Evolutionary conservation across 2,888 invertebrate species (phyloP), one percentile per base, ranked within the genome.

Genomic region (Cosmia pyralina): DNA sequence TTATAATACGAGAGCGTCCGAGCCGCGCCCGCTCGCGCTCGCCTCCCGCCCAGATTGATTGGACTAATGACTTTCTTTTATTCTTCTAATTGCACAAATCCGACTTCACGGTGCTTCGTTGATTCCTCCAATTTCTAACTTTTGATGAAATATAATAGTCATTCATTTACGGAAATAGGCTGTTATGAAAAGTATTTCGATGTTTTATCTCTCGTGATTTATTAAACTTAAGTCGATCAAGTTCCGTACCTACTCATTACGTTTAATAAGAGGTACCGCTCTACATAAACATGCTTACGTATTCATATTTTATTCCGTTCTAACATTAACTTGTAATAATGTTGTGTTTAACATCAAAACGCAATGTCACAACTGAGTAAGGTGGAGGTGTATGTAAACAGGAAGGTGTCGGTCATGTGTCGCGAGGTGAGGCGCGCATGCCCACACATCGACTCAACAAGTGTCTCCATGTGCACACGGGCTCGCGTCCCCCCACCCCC

Each of bases 41-140:
- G 52, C 77, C 77, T 67, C 76, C 84, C 88, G 83, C 75, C 85
- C 85, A 85, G 88, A 94, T 93, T 95, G 93, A 96, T 95, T 94
- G 92, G 91, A 92, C 93, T 95, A 95, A 95, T 94, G 94, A 94
- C 92, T 93, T 91, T 92, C 93, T 92, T 93, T 94, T 93, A 94
- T 93, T 93, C 91, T 91, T 90, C 91, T 94, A 95, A 95, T 95
- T 95, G 93, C 92, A 89, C 90, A 92, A 93, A 93, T 93, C 93
- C 90, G 91, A 93, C 93, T 93, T 88, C 91, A 90, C 90, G 90
- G 90, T 89, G 87, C 88, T 88, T 86, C 88, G 84, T 80, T 90
- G 90, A 91, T 92, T 86, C 81, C 82, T 84, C 83, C 74, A 86
- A 86, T 86, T 86, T 89, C 88, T 82, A 93, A 91, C 91, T 92